These are phyloP conservation scores for Nemapogon koenigi DNA, from an alignment of 2,888 invertebrate genomes.

Conservation along the genomic window DNA sequence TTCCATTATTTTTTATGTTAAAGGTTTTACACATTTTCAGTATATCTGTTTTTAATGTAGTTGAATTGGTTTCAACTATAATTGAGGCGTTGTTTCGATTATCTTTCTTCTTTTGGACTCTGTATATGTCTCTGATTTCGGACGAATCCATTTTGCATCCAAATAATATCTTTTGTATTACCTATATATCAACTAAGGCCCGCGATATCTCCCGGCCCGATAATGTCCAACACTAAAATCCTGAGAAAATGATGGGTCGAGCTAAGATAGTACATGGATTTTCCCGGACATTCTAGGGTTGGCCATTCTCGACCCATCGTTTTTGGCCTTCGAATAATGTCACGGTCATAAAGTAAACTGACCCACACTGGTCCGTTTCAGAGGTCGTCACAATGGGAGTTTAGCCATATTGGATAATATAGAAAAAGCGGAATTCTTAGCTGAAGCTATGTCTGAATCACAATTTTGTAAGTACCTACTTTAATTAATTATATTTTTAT, in stretches of 20 bases:
- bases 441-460: conserved; percentile 54
- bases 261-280: too few relatives aligned
- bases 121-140: conserved; percentile 10
- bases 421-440: conserved; percentile 50
- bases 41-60: conserved; percentile 14
- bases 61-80: conserved; percentile 16
- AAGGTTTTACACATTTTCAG: conserved; percentile 15
- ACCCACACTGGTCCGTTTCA: too few relatives aligned
- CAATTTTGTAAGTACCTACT: conserved; percentile 40
- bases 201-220: too few relatives aligned
- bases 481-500: too few relatives aligned
- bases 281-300: too few relatives aligned
- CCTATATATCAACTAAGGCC: too few relatives aligned
- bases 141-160: not conserved
- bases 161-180: conserved; percentile 10
- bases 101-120: conserved; percentile 6
- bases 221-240: too few relatives aligned
- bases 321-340: too few relatives aligned
- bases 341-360: too few relatives aligned
- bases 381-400: conserved; percentile 43
- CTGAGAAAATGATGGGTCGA: too few relatives aligned
- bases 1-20: conserved; percentile 9
- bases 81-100: conserved; percentile 7
- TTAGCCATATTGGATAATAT: conserved; percentile 46
- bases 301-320: too few relatives aligned